Conservation (phyloP, 2,888 invertebrate species). For the Eupeodes latifasciatus region DNA sequence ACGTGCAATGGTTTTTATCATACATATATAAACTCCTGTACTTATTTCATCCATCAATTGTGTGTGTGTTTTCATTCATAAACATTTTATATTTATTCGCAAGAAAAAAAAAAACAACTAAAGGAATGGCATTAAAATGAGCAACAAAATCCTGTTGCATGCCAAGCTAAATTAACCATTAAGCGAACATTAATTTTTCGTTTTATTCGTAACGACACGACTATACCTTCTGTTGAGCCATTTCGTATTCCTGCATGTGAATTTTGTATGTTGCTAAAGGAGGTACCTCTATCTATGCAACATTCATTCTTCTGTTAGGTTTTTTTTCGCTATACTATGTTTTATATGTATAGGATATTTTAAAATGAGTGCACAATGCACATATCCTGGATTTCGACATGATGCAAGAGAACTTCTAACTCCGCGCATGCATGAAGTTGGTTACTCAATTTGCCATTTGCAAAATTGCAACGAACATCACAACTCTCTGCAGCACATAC, state of each 20-base stretch:
- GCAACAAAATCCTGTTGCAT: conserved; percentile 21
- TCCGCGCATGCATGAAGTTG: not conserved
- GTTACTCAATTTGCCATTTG: conserved; percentile 18
- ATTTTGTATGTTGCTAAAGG: too few species aligned
- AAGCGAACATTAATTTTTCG: conserved; percentile 6
- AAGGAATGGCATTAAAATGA: not conserved
- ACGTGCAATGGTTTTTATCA: not conserved
- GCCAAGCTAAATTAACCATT: conserved; percentile 15
- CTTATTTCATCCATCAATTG: not conserved
- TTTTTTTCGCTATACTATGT: not conserved
- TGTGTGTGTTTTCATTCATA: not conserved
- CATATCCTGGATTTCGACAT: not conserved
- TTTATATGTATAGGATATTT: not conserved
- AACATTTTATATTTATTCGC: not conserved
- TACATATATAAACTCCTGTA: too few species aligned
- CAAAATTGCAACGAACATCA: not conserved
- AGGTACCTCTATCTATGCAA: too few species aligned
- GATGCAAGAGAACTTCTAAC: not conserved
- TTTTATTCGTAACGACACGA: not conserved
- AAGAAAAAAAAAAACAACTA: not conserved
- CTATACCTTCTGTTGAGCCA: not conserved
- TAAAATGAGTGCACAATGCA: not conserved
- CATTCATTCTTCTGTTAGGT: not conserved
- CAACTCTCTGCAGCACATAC: not conserved
- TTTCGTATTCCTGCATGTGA: not conserved